A percentile compares a stretch with the other conserved stretches of the same genome.
Evolutionary conservation across 2,888 invertebrate genomes (phyloP).

Genomic region (Clepsis dumicolana): DNA sequence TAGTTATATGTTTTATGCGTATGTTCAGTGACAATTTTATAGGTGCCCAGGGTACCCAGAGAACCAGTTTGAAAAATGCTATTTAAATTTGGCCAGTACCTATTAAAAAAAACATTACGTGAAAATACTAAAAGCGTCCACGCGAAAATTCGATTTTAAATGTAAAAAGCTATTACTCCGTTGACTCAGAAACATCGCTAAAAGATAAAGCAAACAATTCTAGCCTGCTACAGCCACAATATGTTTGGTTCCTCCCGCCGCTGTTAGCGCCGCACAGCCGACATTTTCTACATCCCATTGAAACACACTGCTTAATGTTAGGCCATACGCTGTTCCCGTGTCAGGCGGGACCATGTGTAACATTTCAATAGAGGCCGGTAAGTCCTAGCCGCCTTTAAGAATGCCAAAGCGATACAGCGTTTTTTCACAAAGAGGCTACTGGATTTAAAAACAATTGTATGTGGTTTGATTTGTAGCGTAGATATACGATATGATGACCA

Average conservation of each 20-base stretch:
- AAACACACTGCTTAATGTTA: slow-evolving; percentile 60
- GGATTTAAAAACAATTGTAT: neutral
- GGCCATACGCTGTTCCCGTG: slow-evolving; percentile 65
- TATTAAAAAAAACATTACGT: too few relatives aligned
- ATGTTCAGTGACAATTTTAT: too few relatives aligned
- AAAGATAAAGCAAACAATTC: neutral
- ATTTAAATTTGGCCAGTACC: too few relatives aligned
- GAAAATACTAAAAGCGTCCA: too few relatives aligned
- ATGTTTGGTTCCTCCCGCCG: neutral
- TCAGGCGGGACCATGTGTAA: slow-evolving; percentile 66
- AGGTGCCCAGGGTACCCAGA: too few relatives aligned
- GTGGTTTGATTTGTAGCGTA: neutral
- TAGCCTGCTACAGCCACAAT: neutral
- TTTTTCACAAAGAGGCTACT: neutral
- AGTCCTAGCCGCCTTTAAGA: slow-evolving; percentile 69
- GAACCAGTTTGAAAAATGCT: too few relatives aligned
- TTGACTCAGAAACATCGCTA: neutral
- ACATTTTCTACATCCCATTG: slow-evolving; percentile 52
- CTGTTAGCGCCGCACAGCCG: slow-evolving; percentile 7
- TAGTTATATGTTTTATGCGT: too few relatives aligned
- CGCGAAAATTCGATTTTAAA: too few relatives aligned
- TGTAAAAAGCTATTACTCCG: neutral
- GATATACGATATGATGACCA: too few relatives aligned
- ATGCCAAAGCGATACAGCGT: slow-evolving; percentile 51
- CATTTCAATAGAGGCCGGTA: slow-evolving; percentile 76